These are phyloP conservation scores for Brachypalpus laphriformis DNA, from an alignment of 2,888 invertebrate species.

Conservation along the genomic window DNA sequence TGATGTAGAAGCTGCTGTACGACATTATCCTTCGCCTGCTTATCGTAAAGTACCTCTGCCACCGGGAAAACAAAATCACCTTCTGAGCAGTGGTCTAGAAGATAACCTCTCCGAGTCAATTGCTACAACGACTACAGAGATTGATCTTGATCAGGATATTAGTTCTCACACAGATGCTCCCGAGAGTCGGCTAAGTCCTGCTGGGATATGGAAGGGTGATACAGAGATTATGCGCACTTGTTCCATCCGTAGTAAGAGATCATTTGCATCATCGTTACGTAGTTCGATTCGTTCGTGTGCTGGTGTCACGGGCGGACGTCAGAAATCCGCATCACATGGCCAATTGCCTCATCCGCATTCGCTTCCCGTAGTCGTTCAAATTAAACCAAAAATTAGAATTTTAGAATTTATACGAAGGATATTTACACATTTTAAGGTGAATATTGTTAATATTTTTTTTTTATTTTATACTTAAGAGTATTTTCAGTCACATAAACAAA, in stretches of 20 bases:
- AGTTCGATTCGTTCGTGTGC: conserved; percentile 55
- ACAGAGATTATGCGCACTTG: conserved; percentile 53
- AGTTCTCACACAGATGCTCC: conserved; percentile 36
- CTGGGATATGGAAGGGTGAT: conserved; percentile 19
- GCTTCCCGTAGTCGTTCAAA: conserved; percentile 75
- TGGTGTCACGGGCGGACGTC: conserved; percentile 31
- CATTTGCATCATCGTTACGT: conserved; percentile 38
- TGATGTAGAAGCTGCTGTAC: conserved; percentile 80
- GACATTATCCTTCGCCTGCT: conserved; percentile 62
- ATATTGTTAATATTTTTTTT: conserved; percentile 17
- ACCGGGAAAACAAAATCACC: conserved; percentile 27
- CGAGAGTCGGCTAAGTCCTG: conserved; percentile 39
- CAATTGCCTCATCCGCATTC: conserved; percentile 68
- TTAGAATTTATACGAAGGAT: conserved; percentile 78
- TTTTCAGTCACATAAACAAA: no score
- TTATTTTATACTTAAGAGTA: no score
- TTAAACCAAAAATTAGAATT: conserved; percentile 78
- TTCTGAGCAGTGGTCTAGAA: conserved; percentile 51
- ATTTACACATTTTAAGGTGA: conserved; percentile 78
- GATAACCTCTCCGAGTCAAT: conserved; percentile 79
- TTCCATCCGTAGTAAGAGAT: conserved; percentile 61
- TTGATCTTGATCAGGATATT: conserved; percentile 79
- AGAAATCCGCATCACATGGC: conserved; percentile 62
- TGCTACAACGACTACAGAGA: conserved; percentile 80
- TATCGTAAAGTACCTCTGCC: conserved; percentile 33